A percentile compares a stretch with the other conserved stretches of the same genome.
phyloP scores from a whole-genome alignment of 2,888 invertebrate species.

The Pheosia tremula region DNA sequence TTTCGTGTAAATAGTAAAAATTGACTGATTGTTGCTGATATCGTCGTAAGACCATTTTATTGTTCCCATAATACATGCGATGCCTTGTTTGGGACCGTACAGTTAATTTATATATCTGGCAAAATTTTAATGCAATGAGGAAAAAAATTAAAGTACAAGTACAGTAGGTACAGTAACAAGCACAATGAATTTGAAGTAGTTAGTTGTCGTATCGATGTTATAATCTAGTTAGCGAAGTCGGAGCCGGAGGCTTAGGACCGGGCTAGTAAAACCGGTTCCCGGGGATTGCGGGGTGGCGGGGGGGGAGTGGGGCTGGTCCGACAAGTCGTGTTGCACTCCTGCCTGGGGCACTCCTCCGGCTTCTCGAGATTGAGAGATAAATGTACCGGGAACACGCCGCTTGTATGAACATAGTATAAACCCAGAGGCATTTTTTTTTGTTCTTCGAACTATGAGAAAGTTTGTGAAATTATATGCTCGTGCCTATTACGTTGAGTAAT shows the following conservation, averaged over 20 bases:
- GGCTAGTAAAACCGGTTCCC: conserved; percentile 61
- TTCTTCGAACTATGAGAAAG: conserved; percentile 47
- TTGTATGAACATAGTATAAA: conserved; percentile 42
- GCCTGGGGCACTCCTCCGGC: conserved; percentile 39
- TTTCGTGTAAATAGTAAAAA: too few relatives aligned
- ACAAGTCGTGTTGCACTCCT: conserved; percentile 64
- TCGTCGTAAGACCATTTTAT: too few relatives aligned
- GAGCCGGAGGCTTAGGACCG: conserved; percentile 45
- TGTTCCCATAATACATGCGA: too few relatives aligned
- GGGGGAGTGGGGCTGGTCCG: conserved; percentile 40
- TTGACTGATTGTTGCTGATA: too few relatives aligned
- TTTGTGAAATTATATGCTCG: conserved; percentile 48
- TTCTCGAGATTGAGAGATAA: conserved; percentile 66
- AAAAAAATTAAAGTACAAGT: too few relatives aligned
- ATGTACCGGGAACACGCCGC: conserved; percentile 52
- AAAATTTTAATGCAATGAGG: background rate
- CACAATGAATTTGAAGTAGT: conserved; percentile 36
- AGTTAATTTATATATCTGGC: too few relatives aligned
- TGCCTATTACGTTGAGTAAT: conserved; percentile 37
- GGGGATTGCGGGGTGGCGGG: conserved; percentile 27
- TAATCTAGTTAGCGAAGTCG: conserved; percentile 65
- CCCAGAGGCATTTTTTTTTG: conserved; percentile 27
- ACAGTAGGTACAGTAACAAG: too few relatives aligned
- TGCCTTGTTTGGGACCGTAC: too few relatives aligned
- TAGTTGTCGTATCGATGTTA: conserved; percentile 49